Evolutionary conservation across 2,113 vertebrate species (phyloP), one percentile per base, ranked within the genome.

Genomic region (Silurus meridionalis): DNA sequence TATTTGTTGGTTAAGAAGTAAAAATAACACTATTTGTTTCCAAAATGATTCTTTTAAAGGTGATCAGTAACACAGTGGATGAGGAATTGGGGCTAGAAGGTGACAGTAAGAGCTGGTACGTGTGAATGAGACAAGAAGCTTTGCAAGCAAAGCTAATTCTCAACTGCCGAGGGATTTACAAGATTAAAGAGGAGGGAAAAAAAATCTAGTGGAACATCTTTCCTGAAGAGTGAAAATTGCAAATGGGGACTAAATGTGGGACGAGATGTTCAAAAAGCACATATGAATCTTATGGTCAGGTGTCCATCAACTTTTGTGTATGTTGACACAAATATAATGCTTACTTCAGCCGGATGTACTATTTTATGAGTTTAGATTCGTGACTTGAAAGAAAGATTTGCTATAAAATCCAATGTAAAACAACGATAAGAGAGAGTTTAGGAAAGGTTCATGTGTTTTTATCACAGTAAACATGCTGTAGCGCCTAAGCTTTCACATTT

Each of bases 61-160:
- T 78, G 60, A 53, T 67, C 60, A n/a, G 83, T 66, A 80, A n/a
- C 25, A 57, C 1, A 11, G 63, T 19, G 69, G 17, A 21, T 19
- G 50, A 83, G 64, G 14, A 67, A 80, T 48, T 48, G 78, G 57
- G 77, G 74, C 23, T 77, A 81, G 19, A 57, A 57, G 74, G 72
- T 63, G 72, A 61, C 46, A 86, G 58, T 10, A 37, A 50, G 81
- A 58, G 69, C 37, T 19, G 25, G 69, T 69, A 48, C 72, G 23
- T 28, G 37, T 60, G 57, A 61, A 23, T 60, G 57, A 67, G 86
- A 88, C 57, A 9, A 77, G 79, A 83, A 37, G 63, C 37, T 87
- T 61, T 6, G 84, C 82, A 74, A 88, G 74, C 89, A 84, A 88
- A 92, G 90, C 91, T 92, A 92, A 94, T 91, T 92, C 91, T 92